Conservation (phyloP, 1,140 invertebrate species). For the Scaptomyza pallida region DNA sequence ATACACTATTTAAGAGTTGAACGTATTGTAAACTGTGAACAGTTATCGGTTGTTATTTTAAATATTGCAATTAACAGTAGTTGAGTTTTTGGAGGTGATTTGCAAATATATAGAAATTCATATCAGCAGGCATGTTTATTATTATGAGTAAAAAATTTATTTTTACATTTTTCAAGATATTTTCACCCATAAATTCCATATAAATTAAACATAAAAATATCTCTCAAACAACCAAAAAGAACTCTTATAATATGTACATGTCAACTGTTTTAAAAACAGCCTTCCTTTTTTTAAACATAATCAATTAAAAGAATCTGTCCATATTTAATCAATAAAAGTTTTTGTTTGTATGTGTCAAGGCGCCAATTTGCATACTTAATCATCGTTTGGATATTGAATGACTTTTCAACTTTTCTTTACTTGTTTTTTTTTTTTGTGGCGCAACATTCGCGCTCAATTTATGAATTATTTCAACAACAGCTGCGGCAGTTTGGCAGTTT, state of each 20-base stretch:
- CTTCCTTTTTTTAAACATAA: too few relatives aligned
- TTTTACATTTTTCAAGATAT: too few relatives aligned
- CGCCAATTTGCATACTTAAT: conserved; percentile 46
- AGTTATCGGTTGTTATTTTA: not conserved
- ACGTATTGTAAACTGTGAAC: too few relatives aligned
- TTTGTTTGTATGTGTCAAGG: conserved; percentile 25
- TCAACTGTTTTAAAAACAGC: too few relatives aligned
- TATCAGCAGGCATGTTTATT: too few relatives aligned
- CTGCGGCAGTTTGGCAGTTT: conserved; percentile 42
- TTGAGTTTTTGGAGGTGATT: not conserved
- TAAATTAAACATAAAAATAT: too few relatives aligned
- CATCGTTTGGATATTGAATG: conserved; percentile 25
- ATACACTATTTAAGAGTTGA: not conserved
- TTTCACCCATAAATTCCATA: too few relatives aligned
- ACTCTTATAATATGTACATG: too few relatives aligned
- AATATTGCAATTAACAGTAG: not conserved
- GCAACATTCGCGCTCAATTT: conserved; percentile 41
- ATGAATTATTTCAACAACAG: conserved; percentile 46
- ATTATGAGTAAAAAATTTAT: too few relatives aligned
- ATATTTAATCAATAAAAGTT: conserved; percentile 24
- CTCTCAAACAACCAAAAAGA: too few relatives aligned
- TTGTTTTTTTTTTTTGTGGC: not conserved
- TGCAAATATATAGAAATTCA: too few relatives aligned
- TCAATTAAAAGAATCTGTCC: conserved; percentile 10
- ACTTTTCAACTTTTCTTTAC: conserved; percentile 29